phyloP scores from a whole-genome alignment of 1,140 invertebrate species.

The Leptestheria dahalacensis region DNA sequence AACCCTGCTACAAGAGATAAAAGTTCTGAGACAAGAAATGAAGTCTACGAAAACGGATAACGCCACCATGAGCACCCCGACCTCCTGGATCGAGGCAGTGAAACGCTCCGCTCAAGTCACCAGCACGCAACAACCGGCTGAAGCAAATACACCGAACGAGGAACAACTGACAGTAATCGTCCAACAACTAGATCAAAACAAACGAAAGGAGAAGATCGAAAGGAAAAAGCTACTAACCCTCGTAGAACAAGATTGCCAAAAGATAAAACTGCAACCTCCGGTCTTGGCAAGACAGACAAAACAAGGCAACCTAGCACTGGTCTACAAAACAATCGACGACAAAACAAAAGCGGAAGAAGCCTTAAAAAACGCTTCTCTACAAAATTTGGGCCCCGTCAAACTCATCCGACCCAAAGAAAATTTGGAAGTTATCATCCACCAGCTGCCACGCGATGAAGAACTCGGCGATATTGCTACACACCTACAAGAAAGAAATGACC shows the following conservation, averaged over 20 bases:
- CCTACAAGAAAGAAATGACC: background rate
- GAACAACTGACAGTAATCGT: no score
- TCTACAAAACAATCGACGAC: background rate
- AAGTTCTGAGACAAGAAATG: no score
- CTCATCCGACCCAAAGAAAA: background rate
- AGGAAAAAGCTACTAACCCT: background rate
- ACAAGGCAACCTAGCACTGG: slow-evolving; percentile 1
- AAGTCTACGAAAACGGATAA: no score
- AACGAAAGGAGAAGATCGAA: slow-evolving; percentile 1
- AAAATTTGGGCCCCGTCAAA: slow-evolving; percentile 1
- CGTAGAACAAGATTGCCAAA: background rate
- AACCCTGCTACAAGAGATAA: no score
- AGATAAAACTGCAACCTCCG: background rate
- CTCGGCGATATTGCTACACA: background rate
- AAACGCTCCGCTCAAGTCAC: no score
- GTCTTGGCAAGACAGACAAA: background rate
- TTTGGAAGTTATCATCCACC: background rate
- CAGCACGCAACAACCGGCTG: no score
- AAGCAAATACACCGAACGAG: no score
- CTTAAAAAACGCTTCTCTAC: background rate
- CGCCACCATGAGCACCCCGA: no score
- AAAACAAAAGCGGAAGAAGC: background rate
- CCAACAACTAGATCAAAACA: background rate
- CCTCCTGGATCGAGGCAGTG: no score
- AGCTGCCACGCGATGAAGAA: background rate